A percentile compares a stretch with the other conserved stretches of the same genome.
Evolutionary conservation across 2,888 invertebrate genomes (phyloP).

Genomic region (Patella pellucida): DNA sequence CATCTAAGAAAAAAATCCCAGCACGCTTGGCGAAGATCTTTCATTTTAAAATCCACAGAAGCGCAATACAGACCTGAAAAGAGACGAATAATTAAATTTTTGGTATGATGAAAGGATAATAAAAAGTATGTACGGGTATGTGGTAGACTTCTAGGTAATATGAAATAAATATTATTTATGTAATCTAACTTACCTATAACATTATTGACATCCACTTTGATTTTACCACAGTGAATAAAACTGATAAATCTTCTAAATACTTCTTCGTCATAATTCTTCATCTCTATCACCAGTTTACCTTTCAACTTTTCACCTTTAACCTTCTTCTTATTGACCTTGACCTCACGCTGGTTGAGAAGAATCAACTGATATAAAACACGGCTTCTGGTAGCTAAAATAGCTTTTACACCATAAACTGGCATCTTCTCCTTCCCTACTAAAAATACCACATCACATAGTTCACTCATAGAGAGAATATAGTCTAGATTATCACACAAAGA

Average conservation of each 20-base stretch:
- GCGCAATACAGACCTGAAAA: background rate
- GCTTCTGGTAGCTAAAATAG: slow-evolving; percentile 2
- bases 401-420: slow-evolving; percentile 5
- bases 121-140: too few species aligned
- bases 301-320: background rate
- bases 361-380: slow-evolving; percentile 1
- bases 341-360: background rate
- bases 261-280: slow-evolving; percentile 4
- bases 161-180: background rate
- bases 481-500: slow-evolving; percentile 3
- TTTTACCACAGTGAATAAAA: slow-evolving; percentile 11
- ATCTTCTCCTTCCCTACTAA: background rate
- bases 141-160: background rate
- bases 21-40: background rate
- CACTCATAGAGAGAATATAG: background rate
- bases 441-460: background rate
- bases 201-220: background rate
- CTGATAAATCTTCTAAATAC: slow-evolving; percentile 3
- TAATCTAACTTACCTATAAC: background rate
- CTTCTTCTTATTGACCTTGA: background rate
- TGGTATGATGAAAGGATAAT: too few species aligned
- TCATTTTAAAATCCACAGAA: background rate
- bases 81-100: too few species aligned
- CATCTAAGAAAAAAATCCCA: slow-evolving; percentile 2
- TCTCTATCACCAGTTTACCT: background rate